phyloP scores from a whole-genome alignment of 2,888 invertebrate species.

The Pollenia labialis region DNA sequence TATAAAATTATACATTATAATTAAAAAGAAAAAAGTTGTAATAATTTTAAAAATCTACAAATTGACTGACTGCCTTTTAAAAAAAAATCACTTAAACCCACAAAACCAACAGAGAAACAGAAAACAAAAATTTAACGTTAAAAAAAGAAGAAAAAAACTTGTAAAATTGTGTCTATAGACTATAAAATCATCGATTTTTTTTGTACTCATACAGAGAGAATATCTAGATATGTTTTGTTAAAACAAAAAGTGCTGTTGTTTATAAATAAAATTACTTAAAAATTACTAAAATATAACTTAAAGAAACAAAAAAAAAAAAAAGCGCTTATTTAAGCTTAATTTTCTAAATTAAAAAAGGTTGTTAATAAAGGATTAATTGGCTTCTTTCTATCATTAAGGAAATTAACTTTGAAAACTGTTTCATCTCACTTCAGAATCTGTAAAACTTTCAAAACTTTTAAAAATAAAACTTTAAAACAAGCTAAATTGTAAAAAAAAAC shows the following conservation, averaged over 20 bases:
- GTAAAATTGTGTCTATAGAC: slow-evolving; percentile 68
- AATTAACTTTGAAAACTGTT: background rate
- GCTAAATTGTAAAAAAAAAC: background rate
- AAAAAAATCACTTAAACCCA: slow-evolving; percentile 2
- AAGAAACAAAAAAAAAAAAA: background rate
- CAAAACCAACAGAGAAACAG: background rate
- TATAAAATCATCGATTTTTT: slow-evolving; percentile 73
- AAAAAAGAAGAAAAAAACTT: slow-evolving; percentile 34
- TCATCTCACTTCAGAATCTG: too few species aligned
- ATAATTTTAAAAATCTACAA: slow-evolving; percentile 63
- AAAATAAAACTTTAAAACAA: background rate
- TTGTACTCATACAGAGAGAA: slow-evolving; percentile 34
- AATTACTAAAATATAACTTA: slow-evolving; percentile 28
- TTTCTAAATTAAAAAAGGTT: slow-evolving; percentile 14
- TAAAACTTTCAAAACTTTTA: background rate
- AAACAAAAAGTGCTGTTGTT: slow-evolving; percentile 30
- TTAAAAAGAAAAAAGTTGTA: slow-evolving; percentile 28
- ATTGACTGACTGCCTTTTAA: slow-evolving; percentile 66
- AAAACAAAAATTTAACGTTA: slow-evolving; percentile 16
- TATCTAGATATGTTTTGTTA: slow-evolving; percentile 12
- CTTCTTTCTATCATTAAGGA: background rate
- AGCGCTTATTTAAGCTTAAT: slow-evolving; percentile 4
- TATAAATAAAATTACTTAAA: slow-evolving; percentile 20
- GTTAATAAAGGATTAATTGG: slow-evolving; percentile 20
- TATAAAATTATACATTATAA: slow-evolving; percentile 28